phyloP scores from a whole-genome alignment of 2,113 vertebrate species.

The Carassius auratus region DNA sequence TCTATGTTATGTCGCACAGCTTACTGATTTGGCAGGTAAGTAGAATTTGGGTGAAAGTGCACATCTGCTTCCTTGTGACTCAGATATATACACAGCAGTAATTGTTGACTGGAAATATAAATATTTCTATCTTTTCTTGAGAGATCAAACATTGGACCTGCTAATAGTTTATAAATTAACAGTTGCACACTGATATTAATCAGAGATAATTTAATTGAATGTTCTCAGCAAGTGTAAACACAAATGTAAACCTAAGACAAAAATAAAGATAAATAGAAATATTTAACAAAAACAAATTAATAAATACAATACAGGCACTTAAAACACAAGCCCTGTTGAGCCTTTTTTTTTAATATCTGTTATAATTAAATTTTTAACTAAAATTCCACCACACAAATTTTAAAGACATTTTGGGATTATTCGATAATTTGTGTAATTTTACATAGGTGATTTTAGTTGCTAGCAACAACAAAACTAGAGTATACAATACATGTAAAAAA shows the following conservation, averaged over 20 bases:
- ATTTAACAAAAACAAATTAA: neutral
- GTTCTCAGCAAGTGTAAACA: neutral
- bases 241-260: neutral
- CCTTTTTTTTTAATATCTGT: too few species aligned
- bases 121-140: neutral
- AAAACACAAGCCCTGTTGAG: neutral
- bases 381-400: neutral
- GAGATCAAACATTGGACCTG: neutral
- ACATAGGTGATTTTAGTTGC: neutral
- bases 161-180: neutral
- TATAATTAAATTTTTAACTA: too few species aligned
- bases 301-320: neutral
- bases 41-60: neutral
- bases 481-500: neutral
- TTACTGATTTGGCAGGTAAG: neutral
- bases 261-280: neutral
- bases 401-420: neutral
- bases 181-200: neutral
- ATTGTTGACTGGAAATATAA: neutral
- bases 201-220: neutral
- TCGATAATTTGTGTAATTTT: neutral
- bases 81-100: neutral
- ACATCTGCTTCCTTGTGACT: neutral
- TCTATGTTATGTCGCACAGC: neutral
- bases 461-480: neutral